Percentiles rank a stretch among this genome's conserved stretches.
Evolutionary conservation across 2,797 vertebrate genomes (phyloP).

Genomic region (Coccyzus lansbergi): DNA sequence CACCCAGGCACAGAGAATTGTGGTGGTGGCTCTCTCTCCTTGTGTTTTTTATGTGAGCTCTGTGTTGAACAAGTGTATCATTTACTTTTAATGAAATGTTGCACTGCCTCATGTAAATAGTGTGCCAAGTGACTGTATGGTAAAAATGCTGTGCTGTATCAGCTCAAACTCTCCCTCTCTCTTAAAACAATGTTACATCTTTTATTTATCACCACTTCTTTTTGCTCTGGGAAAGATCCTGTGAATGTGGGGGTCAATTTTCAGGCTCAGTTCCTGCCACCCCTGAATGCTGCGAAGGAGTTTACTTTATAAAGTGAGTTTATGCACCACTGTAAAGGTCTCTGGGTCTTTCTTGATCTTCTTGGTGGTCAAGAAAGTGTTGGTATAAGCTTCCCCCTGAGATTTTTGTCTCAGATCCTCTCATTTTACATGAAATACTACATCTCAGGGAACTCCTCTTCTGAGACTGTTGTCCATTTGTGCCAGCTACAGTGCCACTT

Average conservation of each 20-base stretch:
- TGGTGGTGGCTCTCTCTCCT: neutral
- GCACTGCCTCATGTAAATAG: neutral
- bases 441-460: neutral
- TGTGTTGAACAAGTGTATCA: neutral
- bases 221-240: conserved; percentile 15
- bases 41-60: neutral
- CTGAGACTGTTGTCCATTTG: neutral
- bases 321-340: neutral
- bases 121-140: neutral
- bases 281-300: neutral
- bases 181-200: neutral
- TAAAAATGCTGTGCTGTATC: neutral
- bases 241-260: neutral
- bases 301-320: conserved; percentile 53
- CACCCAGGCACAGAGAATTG: neutral
- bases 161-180: neutral
- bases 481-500: neutral
- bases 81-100: neutral
- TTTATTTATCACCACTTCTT: conserved; percentile 32
- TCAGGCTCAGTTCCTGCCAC: neutral
- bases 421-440: fast-evolving
- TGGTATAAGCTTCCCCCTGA: neutral
- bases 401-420: neutral
- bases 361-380: neutral
- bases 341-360: neutral